phyloP scores from a whole-genome alignment of 2,113 vertebrate species.

The Podarcis muralis region DNA sequence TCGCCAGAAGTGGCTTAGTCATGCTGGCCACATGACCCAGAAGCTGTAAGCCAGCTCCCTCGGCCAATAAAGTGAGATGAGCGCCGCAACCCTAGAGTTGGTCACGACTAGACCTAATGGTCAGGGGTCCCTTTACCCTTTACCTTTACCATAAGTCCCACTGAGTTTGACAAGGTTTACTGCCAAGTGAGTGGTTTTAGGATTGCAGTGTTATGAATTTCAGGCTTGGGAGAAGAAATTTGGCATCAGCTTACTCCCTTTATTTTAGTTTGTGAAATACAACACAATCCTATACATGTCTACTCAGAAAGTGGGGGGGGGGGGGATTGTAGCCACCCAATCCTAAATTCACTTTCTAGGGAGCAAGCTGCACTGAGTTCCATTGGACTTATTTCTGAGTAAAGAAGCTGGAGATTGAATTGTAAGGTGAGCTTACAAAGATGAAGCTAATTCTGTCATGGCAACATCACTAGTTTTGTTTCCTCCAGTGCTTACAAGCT shows the following conservation, averaged over 20 bases:
- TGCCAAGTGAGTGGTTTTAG: neutral
- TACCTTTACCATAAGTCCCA: too few species aligned
- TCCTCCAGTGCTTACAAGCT: neutral
- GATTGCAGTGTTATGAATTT: neutral
- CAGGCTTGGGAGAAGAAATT: neutral
- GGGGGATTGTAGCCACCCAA: neutral
- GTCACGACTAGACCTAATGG: too few species aligned
- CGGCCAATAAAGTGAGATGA: too few species aligned
- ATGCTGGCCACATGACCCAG: too few species aligned
- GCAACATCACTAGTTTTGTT: neutral
- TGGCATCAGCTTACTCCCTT: too few species aligned
- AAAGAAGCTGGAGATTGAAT: neutral
- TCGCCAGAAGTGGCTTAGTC: too few species aligned
- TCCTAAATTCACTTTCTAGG: neutral
- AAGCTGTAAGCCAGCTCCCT: too few species aligned
- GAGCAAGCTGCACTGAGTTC: neutral
- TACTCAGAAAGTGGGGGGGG: too few species aligned
- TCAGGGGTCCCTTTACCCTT: too few species aligned
- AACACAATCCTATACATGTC: too few species aligned
- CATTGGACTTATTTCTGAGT: neutral
- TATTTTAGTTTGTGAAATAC: too few species aligned
- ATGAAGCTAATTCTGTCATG: neutral
- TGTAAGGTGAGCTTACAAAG: neutral
- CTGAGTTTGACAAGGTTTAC: neutral
- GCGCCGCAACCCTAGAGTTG: too few species aligned